Conservation (phyloP, 2,888 invertebrate genomes). For the Pyrochroa serraticornis region DNA sequence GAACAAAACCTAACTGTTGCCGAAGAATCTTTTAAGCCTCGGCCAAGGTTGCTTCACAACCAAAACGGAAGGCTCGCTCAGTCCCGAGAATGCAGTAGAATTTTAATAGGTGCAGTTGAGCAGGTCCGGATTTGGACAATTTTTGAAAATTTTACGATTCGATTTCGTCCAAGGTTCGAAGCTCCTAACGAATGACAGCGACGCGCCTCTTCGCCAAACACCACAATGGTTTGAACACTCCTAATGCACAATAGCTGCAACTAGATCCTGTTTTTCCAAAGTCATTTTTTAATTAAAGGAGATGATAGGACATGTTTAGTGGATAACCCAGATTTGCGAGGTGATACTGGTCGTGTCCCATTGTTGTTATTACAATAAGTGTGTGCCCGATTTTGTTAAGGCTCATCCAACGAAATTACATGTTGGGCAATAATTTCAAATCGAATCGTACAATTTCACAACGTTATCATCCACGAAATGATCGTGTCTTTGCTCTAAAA, state of each 20-base stretch:
- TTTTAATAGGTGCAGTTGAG: conserved; percentile 20
- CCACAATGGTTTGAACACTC: conserved; percentile 2
- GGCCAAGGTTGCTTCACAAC: conserved; percentile 1
- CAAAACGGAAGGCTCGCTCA: conserved; percentile 2
- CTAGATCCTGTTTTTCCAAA: conserved; percentile 6
- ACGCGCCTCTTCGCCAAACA: background rate
- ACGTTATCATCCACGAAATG: background rate
- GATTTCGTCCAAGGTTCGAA: too few relatives aligned
- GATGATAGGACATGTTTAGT: conserved; percentile 27
- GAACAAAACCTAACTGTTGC: conserved; percentile 3
- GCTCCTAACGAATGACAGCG: background rate
- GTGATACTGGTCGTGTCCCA: conserved; percentile 16
- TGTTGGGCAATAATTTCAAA: conserved; percentile 17
- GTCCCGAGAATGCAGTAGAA: conserved; percentile 21
- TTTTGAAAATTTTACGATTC: too few relatives aligned
- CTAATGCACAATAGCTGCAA: conserved; percentile 15
- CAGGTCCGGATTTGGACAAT: too few relatives aligned
- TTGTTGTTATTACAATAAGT: conserved; percentile 22
- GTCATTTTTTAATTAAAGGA: conserved; percentile 24
- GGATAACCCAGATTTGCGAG: conserved; percentile 20
- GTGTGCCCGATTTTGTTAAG: conserved; percentile 17
- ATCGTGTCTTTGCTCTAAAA: too few relatives aligned
- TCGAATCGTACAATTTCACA: conserved; percentile 24
- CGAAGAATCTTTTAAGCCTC: background rate
- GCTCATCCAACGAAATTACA: conserved; percentile 24